Conservation (phyloP, 2,888 invertebrate species). For the Bellardia pandia region DNA sequence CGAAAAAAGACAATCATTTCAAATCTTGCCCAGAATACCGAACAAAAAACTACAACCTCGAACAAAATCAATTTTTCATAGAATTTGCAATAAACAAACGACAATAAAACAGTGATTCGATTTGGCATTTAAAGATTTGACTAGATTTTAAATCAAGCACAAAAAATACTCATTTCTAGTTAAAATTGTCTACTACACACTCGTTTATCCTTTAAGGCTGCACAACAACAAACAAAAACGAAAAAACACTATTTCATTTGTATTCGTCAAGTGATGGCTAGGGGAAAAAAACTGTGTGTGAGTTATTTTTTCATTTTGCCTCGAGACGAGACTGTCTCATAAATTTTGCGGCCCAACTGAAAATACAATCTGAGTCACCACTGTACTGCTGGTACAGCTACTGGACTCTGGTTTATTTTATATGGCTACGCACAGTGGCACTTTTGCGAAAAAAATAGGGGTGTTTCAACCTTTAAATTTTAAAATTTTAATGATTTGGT, state of each 20-base stretch:
- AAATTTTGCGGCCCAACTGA: conserved; percentile 38
- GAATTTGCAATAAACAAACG: conserved; percentile 42
- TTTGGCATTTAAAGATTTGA: conserved; percentile 40
- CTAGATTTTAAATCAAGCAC: neutral
- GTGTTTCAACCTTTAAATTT: too few species aligned
- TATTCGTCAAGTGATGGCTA: conserved; percentile 52
- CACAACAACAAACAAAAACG: neutral
- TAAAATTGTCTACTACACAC: conserved; percentile 17
- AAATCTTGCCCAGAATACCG: conserved; percentile 1
- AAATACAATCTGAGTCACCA: conserved; percentile 51
- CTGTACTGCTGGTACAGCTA: neutral
- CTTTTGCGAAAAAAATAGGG: too few species aligned
- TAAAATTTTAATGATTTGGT: too few species aligned
- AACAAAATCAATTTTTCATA: conserved; percentile 60
- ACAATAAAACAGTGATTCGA: conserved; percentile 38
- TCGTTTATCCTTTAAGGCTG: conserved; percentile 30
- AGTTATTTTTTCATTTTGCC: neutral
- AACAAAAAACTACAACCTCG: conserved; percentile 23
- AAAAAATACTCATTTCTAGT: neutral
- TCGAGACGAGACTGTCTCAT: conserved; percentile 27
- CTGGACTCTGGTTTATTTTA: neutral
- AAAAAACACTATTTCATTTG: conserved; percentile 37
- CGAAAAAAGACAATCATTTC: conserved; percentile 16
- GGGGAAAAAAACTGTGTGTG: neutral
- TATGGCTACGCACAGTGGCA: too few species aligned